These are phyloP conservation scores for Podiceps cristatus DNA, from an alignment of 2,113 vertebrate genomes.

Conservation along the genomic window DNA sequence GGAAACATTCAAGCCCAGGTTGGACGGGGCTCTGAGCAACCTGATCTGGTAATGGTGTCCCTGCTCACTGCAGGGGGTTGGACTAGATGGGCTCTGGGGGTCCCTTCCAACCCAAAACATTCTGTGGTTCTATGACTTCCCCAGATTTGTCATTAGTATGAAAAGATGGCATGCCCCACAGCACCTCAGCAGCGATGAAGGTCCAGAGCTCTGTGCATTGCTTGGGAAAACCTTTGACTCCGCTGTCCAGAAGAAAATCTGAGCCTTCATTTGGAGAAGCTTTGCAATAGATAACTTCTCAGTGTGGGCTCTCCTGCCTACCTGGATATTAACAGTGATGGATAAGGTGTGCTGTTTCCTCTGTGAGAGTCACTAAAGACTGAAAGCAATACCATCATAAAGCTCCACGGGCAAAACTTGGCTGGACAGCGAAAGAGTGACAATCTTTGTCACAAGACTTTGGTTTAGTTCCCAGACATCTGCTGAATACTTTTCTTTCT, in stretches of 20 bases:
- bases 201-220: not conserved
- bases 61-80: no score
- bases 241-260: not conserved
- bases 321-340: not conserved
- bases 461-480: not conserved
- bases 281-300: not conserved
- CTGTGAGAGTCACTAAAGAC: not conserved
- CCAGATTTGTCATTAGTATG: not conserved
- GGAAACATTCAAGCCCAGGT: no score
- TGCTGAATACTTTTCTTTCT: not conserved
- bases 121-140: not conserved
- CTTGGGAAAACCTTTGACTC: not conserved
- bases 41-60: no score
- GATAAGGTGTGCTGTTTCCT: not conserved
- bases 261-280: not conserved
- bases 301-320: not conserved
- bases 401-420: not conserved
- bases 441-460: conserved; percentile 3
- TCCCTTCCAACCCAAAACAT: no score
- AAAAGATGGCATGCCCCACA: not conserved
- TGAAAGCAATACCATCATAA: not conserved
- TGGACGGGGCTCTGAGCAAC: no score
- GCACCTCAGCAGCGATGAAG: not conserved
- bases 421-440: not conserved
- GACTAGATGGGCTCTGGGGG: no score